These are phyloP conservation scores for Hydraecia micacea DNA, from an alignment of 2,888 invertebrate genomes.

Conservation along the genomic window DNA sequence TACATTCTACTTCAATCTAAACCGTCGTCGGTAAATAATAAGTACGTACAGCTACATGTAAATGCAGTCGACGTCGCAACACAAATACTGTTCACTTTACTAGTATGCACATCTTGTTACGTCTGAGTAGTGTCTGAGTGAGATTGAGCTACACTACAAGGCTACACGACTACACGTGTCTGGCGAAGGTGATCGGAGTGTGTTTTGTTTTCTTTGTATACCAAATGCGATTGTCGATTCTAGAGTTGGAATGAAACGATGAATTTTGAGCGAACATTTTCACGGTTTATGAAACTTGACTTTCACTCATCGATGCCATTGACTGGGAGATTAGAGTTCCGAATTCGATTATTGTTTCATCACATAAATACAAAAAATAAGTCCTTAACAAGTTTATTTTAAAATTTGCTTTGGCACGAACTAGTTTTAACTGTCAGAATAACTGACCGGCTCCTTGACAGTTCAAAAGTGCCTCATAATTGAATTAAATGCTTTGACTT, in stretches of 20 bases:
- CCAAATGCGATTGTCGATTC: slow-evolving; percentile 15
- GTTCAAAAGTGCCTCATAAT: not conserved
- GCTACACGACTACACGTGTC: slow-evolving; percentile 18
- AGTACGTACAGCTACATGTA: not conserved
- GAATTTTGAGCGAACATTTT: slow-evolving; percentile 15
- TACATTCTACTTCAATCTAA: not conserved
- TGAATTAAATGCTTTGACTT: not conserved
- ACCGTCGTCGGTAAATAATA: not conserved
- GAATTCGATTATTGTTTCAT: not conserved
- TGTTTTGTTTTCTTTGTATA: slow-evolving; percentile 32
- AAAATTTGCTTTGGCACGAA: not conserved
- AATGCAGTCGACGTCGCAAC: not conserved
- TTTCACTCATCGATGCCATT: not conserved
- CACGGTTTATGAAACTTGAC: not conserved
- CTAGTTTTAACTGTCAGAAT: not conserved
- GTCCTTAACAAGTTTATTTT: not conserved
- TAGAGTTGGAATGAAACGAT: slow-evolving; percentile 1
- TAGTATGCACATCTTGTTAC: slow-evolving; percentile 31
- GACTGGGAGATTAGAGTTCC: not conserved
- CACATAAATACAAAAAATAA: not conserved
- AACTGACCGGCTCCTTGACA: not conserved
- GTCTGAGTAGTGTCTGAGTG: slow-evolving; percentile 41
- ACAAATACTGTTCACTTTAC: slow-evolving; percentile 11
- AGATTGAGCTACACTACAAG: slow-evolving; percentile 18
- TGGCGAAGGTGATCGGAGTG: not conserved